Evolutionary conservation across 2,113 vertebrate species (phyloP).

Genomic region (Passerina amoena): DNA sequence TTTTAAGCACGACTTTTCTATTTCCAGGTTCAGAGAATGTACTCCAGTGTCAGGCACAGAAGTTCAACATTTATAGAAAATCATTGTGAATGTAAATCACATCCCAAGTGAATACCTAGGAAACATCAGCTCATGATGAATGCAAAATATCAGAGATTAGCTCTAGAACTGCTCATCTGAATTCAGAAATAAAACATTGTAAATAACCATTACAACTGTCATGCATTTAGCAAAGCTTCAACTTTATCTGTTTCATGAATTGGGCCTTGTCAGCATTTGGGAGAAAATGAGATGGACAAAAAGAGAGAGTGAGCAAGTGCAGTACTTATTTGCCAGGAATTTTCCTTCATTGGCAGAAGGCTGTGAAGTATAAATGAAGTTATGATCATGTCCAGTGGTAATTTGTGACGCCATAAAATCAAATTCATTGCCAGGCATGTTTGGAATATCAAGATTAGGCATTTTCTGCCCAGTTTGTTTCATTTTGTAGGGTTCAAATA

Average conservation of each 20-base stretch:
- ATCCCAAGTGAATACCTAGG: not conserved
- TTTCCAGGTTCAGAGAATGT: not conserved
- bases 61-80: conserved; percentile 27
- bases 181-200: conserved; percentile 5
- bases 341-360: not conserved
- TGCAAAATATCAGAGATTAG: conserved; percentile 6
- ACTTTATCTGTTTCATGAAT: not conserved
- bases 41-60: not conserved
- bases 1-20: not conserved
- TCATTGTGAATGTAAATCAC: not conserved
- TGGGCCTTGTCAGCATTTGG: conserved; percentile 15
- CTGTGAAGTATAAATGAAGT: not conserved
- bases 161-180: not conserved
- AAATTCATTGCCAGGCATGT: not conserved
- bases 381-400: not conserved
- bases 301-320: not conserved
- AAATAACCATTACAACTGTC: conserved; percentile 47
- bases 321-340: not conserved
- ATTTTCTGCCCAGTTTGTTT: not conserved
- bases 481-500: not conserved
- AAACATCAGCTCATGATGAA: not conserved
- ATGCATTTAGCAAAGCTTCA: conserved; percentile 10
- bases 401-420: not conserved
- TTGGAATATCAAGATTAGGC: not conserved
- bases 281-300: not conserved